Evolutionary conservation across 1,140 invertebrate genomes (phyloP), one percentile per base, ranked within the genome.

Genomic region (Euwallacea similis): DNA sequence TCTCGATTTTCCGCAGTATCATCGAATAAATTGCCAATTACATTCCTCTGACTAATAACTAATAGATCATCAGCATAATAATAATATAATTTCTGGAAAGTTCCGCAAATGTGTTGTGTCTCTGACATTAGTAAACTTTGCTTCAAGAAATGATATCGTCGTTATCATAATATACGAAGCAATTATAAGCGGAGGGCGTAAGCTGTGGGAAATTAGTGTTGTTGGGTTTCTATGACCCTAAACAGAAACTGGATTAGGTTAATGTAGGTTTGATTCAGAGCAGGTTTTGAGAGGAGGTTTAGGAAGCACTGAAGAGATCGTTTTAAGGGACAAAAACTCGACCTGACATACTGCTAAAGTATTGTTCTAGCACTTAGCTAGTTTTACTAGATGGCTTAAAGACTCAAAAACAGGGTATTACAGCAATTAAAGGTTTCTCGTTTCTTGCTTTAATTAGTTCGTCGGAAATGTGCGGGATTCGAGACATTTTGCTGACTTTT

Each of bases 401-500:
- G 21, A 33, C 21, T 33, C 21, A 33, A 33, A 33, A 33, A 33
- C 21, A 33, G 1, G 4, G 21, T 33, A 33, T 33, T 33, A 33
- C 1, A 33, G 21, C 21, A 33, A 33, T 33, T 33, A 33, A 33
- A 33, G 21, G 21, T 58, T 58, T 58, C 46, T 50, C 46, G 46
- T 33, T 33, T 33, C 21, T 33, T 33, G 21, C 21, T 33, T 33
- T 33, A 33, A 33, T 33, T 33, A 33, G 21, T 33, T 33, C 21
- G 2, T 50, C 46, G 9, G 46, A 13, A 50, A 50, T 11, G 46
- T 13, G 46, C 46, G 46, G 46, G 46, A 50, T 50, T 50, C 13
- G 10, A 43, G n/a, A 55, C 41, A 42, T 69, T 69, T 62, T 62
- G 67, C 67, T 68, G 59, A 69, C 46, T 44, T 15, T 43, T 15